Evolutionary conservation across 1,140 invertebrate species (phyloP), one percentile per base, ranked within the genome.

Genomic region (Xylocopa sonorina): DNA sequence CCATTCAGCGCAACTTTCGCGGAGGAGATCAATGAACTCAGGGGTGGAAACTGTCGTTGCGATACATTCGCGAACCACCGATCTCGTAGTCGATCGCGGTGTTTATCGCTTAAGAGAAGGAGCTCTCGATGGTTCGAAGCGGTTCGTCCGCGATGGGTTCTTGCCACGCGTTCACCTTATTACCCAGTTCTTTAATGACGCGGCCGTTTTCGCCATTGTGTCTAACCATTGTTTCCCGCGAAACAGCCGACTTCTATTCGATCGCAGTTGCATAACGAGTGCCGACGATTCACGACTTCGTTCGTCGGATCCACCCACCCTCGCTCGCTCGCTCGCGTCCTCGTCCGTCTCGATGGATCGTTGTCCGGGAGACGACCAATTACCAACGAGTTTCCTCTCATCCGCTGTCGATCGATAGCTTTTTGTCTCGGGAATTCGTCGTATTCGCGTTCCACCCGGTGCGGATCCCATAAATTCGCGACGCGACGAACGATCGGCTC

Each of bases 351-450:
- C 69, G 77, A 78, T 78, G 77, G 77, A 78, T 78, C 57, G 69
- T 78, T 78, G 68, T 78, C 77, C 68, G 77, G 69, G 77, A 72
- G 77, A 64, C 77, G 57, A 72, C 77, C 68, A 78, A 78, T 78
- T 78, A 78, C 77, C 77, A 18, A 16, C 48, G 68, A 72, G 77
- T 73, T 64, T 73, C 68, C 77, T 73, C 77, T 73, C 77, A 72
- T 64, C 77, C 48, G 68, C 29, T 29, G n/a, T 12, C 50, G 77
- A 78, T 78, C 77, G 77, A 78, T 78, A 78, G 48, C 77, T 78
- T 72, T 78, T 78, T 78, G 77, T 78, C 77, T 78, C 68, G 77
- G 69, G 77, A 78, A 78, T 72, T 72, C 77, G 69, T 48, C 77
- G 69, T n/a, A 60, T 57, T 72, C 32, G 77, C 57, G 58, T 72